A percentile compares a stretch with the other conserved stretches of the same genome.
Evolutionary conservation across 2,113 vertebrate species (phyloP).

Genomic region (Leucopsar rothschildi): DNA sequence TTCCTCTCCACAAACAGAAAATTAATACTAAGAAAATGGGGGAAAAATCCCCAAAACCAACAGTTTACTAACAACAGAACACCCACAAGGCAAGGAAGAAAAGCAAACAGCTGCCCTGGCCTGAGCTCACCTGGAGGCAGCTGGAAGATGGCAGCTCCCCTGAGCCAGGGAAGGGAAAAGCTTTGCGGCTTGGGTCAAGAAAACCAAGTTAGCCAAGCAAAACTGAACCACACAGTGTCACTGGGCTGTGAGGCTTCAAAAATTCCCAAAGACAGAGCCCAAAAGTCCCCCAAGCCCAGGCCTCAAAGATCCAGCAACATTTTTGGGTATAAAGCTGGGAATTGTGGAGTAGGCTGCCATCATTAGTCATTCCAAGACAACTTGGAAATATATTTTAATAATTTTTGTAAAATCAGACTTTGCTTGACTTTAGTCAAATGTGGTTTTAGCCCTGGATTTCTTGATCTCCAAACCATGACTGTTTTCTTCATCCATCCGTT

Average conservation of each 20-base stretch:
- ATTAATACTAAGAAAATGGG: neutral
- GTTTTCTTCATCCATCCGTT: neutral
- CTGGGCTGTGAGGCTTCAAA: too few relatives aligned
- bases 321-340: neutral
- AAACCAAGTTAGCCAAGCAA: neutral
- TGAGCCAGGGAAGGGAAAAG: neutral
- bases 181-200: too few relatives aligned
- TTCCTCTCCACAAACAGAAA: neutral
- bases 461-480: neutral
- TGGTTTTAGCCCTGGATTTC: neutral
- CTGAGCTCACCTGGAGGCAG: neutral
- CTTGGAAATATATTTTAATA: neutral
- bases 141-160: too few relatives aligned
- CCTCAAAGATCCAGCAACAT: fast-evolving
- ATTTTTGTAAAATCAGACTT: neutral
- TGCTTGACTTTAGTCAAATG: neutral
- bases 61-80: neutral
- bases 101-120: neutral
- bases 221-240: neutral
- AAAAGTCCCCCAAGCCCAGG: fast-evolving
- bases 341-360: neutral
- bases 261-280: neutral
- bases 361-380: too few relatives aligned
- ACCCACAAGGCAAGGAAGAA: too few relatives aligned
- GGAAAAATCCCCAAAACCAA: neutral